Base-by-base conservation (phyloP, 2,113 vertebrate species). In the Ariopsis seemanni region DNA sequence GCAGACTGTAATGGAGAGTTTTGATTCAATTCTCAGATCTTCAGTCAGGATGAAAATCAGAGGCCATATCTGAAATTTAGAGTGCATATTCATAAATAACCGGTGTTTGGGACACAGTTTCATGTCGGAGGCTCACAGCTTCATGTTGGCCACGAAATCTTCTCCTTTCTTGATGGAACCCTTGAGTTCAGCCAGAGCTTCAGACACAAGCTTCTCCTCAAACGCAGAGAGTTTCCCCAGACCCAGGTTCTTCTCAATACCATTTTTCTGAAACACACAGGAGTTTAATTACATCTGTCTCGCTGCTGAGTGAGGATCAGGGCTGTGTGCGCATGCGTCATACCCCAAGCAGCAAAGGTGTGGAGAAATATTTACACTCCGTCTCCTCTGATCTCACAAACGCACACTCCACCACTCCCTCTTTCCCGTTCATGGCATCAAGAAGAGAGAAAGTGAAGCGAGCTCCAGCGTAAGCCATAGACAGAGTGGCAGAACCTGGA, bases 151-250 rank as follows among this genome's bases (percentile, higher is more conserved):
- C 0, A 93, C 97, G 90, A 99, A 99, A 1, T 99, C 98, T 86
- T 99, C 98, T 83, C 98, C 98, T 91, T 99, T 99, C 95, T 98
- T 99, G 95, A 99, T 98, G 65, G 98, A 99, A 71, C 91, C 95
- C 89, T 99, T 98, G 89, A 99, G 96, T 94, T 99, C 98, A 7
- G 91, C 63, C 17, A 97, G 91, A 77, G 97, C 97, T 0, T 96
- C 97, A 0, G 95, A 94, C 17, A 99, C 94, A 95, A 99, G 96
- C 94, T 98, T 97, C 95, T 99, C 96, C 91, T 99, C 98, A 8
- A 97, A 99, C 34, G 97, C 93, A 1, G 97, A 91, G 88, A 99
- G 86, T 89, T 97, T 97, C 89, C 98, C 98, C 15, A 99, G 95
- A 25, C 98, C 98, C 1, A 99, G 95, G 91, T 99, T 99, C 96